Evolutionary conservation across 2,797 vertebrate genomes (phyloP).

Genomic region (Lophotriccus pileatus): DNA sequence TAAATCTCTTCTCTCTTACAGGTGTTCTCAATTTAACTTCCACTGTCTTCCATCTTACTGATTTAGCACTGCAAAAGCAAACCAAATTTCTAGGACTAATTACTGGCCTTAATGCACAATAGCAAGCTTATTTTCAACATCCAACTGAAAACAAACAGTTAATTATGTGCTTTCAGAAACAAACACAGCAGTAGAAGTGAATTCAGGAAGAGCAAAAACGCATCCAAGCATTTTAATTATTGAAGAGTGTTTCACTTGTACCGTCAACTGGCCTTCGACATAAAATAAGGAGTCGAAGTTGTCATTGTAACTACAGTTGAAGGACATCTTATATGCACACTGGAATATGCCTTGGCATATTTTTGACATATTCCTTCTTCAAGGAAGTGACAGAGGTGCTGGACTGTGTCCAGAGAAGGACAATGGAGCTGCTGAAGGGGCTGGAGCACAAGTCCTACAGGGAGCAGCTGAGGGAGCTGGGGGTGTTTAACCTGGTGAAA

Average conservation of each 20-base stretch:
- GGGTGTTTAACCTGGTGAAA: not conserved
- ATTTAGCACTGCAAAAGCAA: not conserved
- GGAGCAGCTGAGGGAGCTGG: not conserved
- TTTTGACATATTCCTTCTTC: not conserved
- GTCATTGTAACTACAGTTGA: not conserved
- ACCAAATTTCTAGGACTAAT: not conserved
- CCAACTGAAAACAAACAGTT: not conserved
- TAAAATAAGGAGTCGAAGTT: not conserved
- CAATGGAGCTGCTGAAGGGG: not conserved
- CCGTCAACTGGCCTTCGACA: not conserved
- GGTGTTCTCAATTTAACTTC: not conserved
- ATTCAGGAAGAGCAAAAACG: not conserved
- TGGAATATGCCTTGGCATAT: not conserved
- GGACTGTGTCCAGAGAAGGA: not conserved
- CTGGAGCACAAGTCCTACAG: not conserved
- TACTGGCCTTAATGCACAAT: not conserved
- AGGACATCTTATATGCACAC: not conserved
- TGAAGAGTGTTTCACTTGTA: not conserved
- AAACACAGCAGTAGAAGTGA: not conserved
- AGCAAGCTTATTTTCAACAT: not conserved
- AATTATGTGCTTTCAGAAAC: not conserved
- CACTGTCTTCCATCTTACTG: not conserved
- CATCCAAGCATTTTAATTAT: not conserved
- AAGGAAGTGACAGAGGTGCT: not conserved
- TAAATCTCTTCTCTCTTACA: not conserved